phyloP scores from a whole-genome alignment of 2,113 vertebrate genomes.

The Esox niger region DNA sequence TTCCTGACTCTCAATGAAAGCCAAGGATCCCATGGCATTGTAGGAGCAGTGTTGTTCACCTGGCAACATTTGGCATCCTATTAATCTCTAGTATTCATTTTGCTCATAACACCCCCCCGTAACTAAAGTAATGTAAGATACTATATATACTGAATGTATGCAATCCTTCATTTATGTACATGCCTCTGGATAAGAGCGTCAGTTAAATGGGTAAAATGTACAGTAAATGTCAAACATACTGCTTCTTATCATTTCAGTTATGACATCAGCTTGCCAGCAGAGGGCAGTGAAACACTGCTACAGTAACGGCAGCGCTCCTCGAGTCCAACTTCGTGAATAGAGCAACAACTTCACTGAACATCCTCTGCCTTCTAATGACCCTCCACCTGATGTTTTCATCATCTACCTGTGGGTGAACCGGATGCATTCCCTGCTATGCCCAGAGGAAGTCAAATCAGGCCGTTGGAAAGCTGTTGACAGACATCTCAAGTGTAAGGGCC shows the following conservation, averaged over 20 bases:
- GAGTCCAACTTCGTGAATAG: not conserved
- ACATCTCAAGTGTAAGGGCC: not conserved
- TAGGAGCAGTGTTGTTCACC: too few relatives aligned
- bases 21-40: too few relatives aligned
- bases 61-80: too few relatives aligned
- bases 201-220: too few relatives aligned
- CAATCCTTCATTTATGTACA: too few relatives aligned
- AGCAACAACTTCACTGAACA: not conserved
- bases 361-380: not conserved
- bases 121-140: too few relatives aligned
- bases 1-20: too few relatives aligned
- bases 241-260: not conserved
- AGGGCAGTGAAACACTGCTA: constrained; percentile 27
- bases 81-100: too few relatives aligned
- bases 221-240: too few relatives aligned
- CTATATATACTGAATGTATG: too few relatives aligned
- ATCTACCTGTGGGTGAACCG: not conserved
- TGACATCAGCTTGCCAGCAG: constrained; percentile 36
- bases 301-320: not conserved
- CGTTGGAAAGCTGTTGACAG: not conserved
- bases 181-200: too few relatives aligned
- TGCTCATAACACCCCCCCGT: too few relatives aligned
- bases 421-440: not conserved
- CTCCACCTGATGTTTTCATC: not conserved
- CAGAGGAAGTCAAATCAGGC: not conserved